phyloP scores from a whole-genome alignment of 2,888 invertebrate genomes.

The Morpho deidamia region DNA sequence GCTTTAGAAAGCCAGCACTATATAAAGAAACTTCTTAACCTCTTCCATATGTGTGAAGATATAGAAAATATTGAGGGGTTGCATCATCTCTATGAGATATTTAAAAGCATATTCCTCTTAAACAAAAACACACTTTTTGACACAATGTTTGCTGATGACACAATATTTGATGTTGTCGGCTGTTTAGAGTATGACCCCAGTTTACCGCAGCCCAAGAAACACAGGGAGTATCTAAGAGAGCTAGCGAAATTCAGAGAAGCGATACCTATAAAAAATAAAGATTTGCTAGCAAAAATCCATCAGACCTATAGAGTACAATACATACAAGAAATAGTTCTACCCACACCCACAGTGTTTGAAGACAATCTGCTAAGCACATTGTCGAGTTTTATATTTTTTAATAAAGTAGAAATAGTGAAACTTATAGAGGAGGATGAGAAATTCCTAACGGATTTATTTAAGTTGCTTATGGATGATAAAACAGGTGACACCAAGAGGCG shows the following conservation, averaged over 20 bases:
- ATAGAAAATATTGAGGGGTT: constrained; percentile 96
- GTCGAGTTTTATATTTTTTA: constrained; percentile 99
- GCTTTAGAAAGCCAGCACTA: constrained; percentile 97
- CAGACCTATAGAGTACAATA: constrained; percentile 99
- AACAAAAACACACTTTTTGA: constrained; percentile 98
- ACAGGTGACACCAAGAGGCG: constrained; percentile 91
- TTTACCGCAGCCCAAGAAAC: constrained; percentile 90
- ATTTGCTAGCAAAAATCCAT: constrained; percentile 98
- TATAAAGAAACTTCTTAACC: constrained; percentile 94
- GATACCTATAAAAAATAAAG: constrained; percentile 96
- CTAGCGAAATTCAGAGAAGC: constrained; percentile 95
- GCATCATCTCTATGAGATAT: constrained; percentile 97
- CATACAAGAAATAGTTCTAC: constrained; percentile 98
- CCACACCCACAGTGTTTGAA: constrained; percentile 99
- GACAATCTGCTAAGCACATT: constrained; percentile 98
- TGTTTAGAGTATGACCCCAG: constrained; percentile 98
- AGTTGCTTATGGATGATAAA: constrained; percentile 92
- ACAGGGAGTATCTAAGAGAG: constrained; percentile 96
- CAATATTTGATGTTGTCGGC: constrained; percentile 98
- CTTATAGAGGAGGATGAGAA: constrained; percentile 98
- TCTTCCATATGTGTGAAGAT: constrained; percentile 99
- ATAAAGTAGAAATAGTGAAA: constrained; percentile 99
- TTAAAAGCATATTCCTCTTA: constrained; percentile 98
- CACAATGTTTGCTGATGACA: constrained; percentile 97
- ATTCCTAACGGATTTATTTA: constrained; percentile 96